Evolutionary conservation across 2,888 invertebrate species (phyloP).

Genomic region (Drosophila falleni): DNA sequence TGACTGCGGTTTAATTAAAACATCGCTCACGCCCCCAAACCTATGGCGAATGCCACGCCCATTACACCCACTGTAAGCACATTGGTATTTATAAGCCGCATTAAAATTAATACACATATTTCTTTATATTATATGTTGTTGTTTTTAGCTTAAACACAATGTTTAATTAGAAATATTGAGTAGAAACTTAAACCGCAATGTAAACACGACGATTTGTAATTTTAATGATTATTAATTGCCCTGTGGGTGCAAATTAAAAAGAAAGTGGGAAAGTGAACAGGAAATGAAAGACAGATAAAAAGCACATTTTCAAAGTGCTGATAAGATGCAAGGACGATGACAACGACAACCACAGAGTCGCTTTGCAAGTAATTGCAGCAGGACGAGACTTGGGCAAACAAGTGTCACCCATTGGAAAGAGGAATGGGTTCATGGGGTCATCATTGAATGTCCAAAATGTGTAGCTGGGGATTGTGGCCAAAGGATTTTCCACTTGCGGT

Average conservation of each 20-base stretch:
- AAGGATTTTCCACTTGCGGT: slow-evolving; percentile 65
- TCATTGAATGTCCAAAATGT: slow-evolving; percentile 20
- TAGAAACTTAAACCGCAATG: slow-evolving; percentile 56
- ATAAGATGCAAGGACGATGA: slow-evolving; percentile 17
- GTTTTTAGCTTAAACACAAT: slow-evolving; percentile 41
- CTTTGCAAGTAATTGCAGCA: slow-evolving; percentile 42
- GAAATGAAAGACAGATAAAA: slow-evolving; percentile 5
- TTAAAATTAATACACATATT: slow-evolving; percentile 6
- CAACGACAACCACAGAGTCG: slow-evolving; percentile 39
- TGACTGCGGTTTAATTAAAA: slow-evolving; percentile 67
- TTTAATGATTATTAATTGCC: slow-evolving; percentile 64
- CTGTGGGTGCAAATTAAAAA: background rate
- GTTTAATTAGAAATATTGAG: slow-evolving; percentile 64
- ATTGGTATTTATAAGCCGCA: slow-evolving; percentile 47
- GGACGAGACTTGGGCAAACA: slow-evolving; percentile 11
- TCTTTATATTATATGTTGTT: slow-evolving; percentile 3
- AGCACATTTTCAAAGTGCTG: slow-evolving; percentile 15
- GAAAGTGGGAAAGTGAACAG: background rate
- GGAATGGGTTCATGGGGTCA: background rate
- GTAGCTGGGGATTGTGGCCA: slow-evolving; percentile 22
- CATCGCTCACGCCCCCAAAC: slow-evolving; percentile 17
- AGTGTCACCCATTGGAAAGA: background rate
- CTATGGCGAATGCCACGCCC: slow-evolving; percentile 31
- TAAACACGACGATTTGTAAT: slow-evolving; percentile 58
- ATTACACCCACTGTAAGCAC: slow-evolving; percentile 19